These are phyloP conservation scores for Trigoniulus corallinus DNA, from an alignment of 1,140 invertebrate genomes.

Conservation along the genomic window DNA sequence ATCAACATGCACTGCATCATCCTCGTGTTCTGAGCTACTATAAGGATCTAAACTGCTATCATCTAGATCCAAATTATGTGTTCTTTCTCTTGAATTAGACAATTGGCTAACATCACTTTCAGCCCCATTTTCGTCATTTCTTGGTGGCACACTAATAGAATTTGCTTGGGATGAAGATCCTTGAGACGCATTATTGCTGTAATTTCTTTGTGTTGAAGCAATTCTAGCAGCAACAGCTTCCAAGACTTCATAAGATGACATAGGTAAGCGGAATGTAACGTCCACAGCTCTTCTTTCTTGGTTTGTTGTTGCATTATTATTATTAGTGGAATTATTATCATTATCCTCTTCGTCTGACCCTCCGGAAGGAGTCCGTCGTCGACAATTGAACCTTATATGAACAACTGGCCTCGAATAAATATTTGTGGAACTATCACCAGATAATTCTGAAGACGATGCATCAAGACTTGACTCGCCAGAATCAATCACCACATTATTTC, in stretches of 20 bases:
- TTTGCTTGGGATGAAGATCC: no score
- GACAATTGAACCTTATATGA: conserved; percentile 6
- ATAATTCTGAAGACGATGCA: background rate
- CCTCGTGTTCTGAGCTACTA: conserved; percentile 10
- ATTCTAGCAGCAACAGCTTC: conserved; percentile 9
- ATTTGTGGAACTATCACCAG: background rate
- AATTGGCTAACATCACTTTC: conserved; percentile 6
- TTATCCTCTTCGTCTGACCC: conserved; percentile 11
- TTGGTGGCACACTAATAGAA: no score
- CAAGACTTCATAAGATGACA: conserved; percentile 10
- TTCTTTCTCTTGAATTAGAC: conserved; percentile 6
- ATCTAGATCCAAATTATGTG: background rate
- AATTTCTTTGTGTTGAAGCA: conserved; percentile 3
- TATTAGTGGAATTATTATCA: conserved; percentile 1
- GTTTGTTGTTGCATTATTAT: no score
- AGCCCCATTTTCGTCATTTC: no score
- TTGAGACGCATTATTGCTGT: background rate
- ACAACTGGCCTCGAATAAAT: conserved; percentile 1
- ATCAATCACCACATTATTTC: no score
- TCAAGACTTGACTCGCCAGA: no score
- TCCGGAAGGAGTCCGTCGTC: background rate
- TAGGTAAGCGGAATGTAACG: conserved; percentile 10
- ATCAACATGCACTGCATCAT: no score
- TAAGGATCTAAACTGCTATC: conserved; percentile 9
- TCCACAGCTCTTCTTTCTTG: no score